phyloP scores from a whole-genome alignment of 2,888 invertebrate genomes.

The Pardosa pseudoannulata region DNA sequence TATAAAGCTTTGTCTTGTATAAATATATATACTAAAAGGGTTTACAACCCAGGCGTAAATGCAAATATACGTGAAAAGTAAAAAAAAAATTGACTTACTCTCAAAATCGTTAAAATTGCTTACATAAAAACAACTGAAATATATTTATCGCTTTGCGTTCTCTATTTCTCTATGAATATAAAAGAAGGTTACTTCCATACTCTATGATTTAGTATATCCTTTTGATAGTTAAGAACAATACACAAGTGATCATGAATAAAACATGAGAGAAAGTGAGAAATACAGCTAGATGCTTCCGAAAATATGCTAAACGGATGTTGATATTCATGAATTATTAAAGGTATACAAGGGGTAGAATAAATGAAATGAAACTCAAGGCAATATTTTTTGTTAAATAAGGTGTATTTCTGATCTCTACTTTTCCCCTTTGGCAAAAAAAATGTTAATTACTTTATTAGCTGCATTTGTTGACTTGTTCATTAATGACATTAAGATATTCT shows the following conservation, averaged over 20 bases:
- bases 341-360: neutral
- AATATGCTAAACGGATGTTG: neutral
- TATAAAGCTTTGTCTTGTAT: no score
- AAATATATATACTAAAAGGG: no score
- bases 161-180: neutral
- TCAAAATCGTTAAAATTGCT: neutral
- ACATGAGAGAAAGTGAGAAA: neutral
- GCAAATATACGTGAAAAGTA: no score
- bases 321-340: neutral
- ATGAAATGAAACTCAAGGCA: neutral
- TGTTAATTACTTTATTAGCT: no score
- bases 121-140: neutral
- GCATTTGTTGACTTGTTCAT: no score
- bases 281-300: neutral
- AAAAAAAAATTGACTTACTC: no score
- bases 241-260: neutral
- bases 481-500: no score
- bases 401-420: no score
- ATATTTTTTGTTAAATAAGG: no score
- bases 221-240: neutral
- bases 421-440: no score
- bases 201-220: neutral
- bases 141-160: neutral
- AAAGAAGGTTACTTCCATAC: neutral
- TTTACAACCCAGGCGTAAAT: no score